These are phyloP conservation scores for Plutella xylostella DNA, from an alignment of 2,888 invertebrate genomes.

Conservation along the genomic window DNA sequence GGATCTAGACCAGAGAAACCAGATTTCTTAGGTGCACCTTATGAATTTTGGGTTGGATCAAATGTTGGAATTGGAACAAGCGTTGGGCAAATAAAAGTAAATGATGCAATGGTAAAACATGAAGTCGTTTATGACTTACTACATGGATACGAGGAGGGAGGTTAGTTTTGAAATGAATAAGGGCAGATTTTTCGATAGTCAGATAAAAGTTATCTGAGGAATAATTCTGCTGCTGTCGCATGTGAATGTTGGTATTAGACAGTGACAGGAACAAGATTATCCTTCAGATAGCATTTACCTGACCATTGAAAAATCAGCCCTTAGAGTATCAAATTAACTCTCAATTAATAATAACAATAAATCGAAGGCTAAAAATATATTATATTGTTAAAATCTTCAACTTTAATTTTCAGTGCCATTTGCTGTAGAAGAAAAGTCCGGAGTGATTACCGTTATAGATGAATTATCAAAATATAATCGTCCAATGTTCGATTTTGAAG, in stretches of 20 bases:
- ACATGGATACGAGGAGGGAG: conserved; percentile 87
- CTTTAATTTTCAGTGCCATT: conserved; percentile 82
- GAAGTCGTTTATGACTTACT: conserved; percentile 82
- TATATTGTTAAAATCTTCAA: background rate
- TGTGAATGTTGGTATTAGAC: no score
- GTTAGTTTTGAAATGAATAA: conserved; percentile 58
- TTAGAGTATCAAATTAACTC: no score
- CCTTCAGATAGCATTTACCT: no score
- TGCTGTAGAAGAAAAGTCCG: conserved; percentile 89
- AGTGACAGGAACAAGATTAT: no score
- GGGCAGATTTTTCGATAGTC: no score
- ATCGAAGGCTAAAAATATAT: background rate
- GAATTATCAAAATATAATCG: conserved; percentile 76
- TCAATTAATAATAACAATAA: no score
- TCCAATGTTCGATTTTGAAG: conserved; percentile 83
- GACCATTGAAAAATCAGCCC: no score
- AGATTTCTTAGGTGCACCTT: conserved; percentile 86
- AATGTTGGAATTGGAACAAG: conserved; percentile 87
- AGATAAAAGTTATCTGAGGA: no score
- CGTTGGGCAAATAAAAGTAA: conserved; percentile 85
- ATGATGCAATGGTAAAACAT: conserved; percentile 75
- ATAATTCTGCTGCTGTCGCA: no score
- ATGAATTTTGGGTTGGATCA: conserved; percentile 92
- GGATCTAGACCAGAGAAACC: conserved; percentile 71
- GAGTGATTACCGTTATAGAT: conserved; percentile 87